Evolutionary conservation across 2,113 vertebrate genomes (phyloP), one percentile per base, ranked within the genome.

Genomic region (Pteruthius melanotis): DNA sequence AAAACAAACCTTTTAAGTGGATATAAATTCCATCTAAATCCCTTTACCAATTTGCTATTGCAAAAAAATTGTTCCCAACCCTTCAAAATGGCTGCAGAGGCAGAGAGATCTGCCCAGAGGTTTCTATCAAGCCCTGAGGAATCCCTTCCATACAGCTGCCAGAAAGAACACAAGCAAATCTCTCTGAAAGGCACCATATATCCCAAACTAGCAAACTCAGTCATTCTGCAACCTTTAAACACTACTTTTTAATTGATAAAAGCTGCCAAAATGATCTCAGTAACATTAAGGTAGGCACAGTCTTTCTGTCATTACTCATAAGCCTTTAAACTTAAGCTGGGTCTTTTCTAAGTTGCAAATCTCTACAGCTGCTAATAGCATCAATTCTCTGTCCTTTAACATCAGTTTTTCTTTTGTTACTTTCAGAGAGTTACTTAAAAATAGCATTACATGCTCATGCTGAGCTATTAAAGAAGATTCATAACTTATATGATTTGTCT

Each of bases 161-260:
- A 31, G 15, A 49, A 81, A 81, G 5, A 11, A 27, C 7, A 33
- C 13, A 69, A 39, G 9, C 60, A 61, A 81, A 71, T 13, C 8
- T 15, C 20, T 37, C 60, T 33, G 23, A 78, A 50, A 31, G n/a
- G 2, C 2, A 2, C 1, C 31, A 18, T 9, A 27, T 15, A 8
- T 1, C 1, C 9, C 39, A 53, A 75, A 71, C 5, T 8, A 44
- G 22, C 11, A 82, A 74, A 40, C 1, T 5, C 0, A 1, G 9
- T 37, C 11, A 33, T 75, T 83, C 56, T 74, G 4, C 30, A 71
- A 9, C 18, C 11, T 82, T 37, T 54, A 7, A 70, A 30, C 10
- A 28, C 3, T 15, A 53, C 56, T 56, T 63, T 59, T 49, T 23
- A 31, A 54, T 31, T 35, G 3, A 17, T 26, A 50, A 60, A 84